A percentile compares a stretch with the other conserved stretches of the same genome.
These are phyloP conservation scores for Pterophyllum scalare DNA, from an alignment of 2,113 vertebrate genomes.

Conservation along the genomic window DNA sequence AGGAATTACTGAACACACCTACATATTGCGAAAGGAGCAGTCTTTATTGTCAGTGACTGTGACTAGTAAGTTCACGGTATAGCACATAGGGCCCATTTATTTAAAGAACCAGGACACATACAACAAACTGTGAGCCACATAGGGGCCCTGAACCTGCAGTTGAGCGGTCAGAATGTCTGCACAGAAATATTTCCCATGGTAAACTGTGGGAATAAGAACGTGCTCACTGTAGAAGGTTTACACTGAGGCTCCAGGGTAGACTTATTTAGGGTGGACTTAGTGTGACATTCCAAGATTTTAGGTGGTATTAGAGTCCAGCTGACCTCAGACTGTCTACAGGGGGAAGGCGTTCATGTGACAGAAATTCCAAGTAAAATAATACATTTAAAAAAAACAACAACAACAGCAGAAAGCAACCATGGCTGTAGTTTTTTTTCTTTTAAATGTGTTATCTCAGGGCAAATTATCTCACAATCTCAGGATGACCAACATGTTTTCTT, in stretches of 20 bases:
- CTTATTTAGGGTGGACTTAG: conserved; percentile 64
- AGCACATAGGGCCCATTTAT: background rate
- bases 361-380: background rate
- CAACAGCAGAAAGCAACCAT: background rate
- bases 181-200: conserved; percentile 65
- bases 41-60: background rate
- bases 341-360: background rate
- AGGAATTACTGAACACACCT: background rate
- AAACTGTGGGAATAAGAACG: conserved; percentile 70
- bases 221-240: conserved; percentile 53
- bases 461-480: background rate
- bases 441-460: background rate
- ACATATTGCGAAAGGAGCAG: background rate
- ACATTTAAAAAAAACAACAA: background rate
- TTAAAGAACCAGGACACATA: conserved; percentile 41
- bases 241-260: conserved; percentile 62
- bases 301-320: conserved; percentile 48
- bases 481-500: background rate
- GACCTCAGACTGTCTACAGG: conserved; percentile 19
- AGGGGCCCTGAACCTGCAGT: conserved; percentile 39
- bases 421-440: background rate
- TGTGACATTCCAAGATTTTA: conserved; percentile 67
- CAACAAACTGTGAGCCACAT: conserved; percentile 40
- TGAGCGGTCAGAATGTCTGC: conserved; percentile 45
- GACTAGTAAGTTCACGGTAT: background rate